These are phyloP conservation scores for Agrochola circellaris DNA, from an alignment of 2,888 invertebrate genomes.

Conservation along the genomic window DNA sequence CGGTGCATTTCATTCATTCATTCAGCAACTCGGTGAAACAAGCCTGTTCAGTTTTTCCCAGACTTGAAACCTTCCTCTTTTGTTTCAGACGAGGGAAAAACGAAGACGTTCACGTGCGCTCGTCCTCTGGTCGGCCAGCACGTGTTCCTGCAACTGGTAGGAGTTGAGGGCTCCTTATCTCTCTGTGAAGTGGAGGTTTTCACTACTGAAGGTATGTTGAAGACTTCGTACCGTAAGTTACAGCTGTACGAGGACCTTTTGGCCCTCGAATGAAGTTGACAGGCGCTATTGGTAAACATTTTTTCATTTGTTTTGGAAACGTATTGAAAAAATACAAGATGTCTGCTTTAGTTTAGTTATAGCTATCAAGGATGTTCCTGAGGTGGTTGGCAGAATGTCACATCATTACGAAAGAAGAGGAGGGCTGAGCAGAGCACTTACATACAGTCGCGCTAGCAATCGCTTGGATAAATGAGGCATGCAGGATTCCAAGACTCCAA, in stretches of 20 bases:
- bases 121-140: constrained; percentile 96
- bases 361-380: background rate
- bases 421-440: background rate
- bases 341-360: background rate
- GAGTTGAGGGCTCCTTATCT: constrained; percentile 97
- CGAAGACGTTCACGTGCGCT: constrained; percentile 97
- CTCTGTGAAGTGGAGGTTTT: constrained; percentile 98
- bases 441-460: background rate
- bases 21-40: background rate
- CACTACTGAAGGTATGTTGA: constrained; percentile 94
- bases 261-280: background rate
- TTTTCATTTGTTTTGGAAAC: background rate
- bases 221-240: no score
- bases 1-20: no score
- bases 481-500: background rate
- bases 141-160: constrained; percentile 97
- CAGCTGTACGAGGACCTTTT: background rate
- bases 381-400: background rate
- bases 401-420: background rate
- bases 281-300: background rate
- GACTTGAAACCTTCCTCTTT: background rate
- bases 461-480: background rate
- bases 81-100: constrained; percentile 95
- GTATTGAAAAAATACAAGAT: no score
- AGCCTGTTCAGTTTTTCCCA: background rate